phyloP scores from a whole-genome alignment of 2,888 invertebrate species.

The Xiphydria camelus region DNA sequence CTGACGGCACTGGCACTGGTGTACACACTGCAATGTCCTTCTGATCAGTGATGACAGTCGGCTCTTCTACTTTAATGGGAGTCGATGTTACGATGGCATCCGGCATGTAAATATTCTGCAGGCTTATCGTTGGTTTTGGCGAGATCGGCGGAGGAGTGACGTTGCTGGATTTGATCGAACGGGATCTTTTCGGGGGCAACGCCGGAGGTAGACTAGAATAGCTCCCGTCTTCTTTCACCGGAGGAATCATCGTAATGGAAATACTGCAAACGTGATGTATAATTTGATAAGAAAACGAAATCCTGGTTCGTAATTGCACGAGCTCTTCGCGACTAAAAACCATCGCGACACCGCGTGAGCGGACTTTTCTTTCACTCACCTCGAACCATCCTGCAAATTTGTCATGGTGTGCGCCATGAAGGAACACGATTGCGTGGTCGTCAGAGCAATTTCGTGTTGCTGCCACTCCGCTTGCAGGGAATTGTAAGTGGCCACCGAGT shows the following conservation, averaged over 20 bases:
- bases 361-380: no score
- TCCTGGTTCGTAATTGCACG: no score
- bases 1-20: slow-evolving; percentile 38
- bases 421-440: slow-evolving; percentile 65
- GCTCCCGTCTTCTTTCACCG: slow-evolving; percentile 39
- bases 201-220: slow-evolving; percentile 62
- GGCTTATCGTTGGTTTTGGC: slow-evolving; percentile 52
- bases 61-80: slow-evolving; percentile 43
- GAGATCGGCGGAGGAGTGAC: slow-evolving; percentile 47
- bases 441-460: slow-evolving; percentile 59
- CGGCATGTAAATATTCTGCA: slow-evolving; percentile 52
- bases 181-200: slow-evolving; percentile 65
- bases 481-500: slow-evolving; percentile 83
- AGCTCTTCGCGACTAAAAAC: no score
- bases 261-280: slow-evolving; percentile 44
- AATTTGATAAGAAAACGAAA: no score
- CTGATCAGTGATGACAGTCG: slow-evolving; percentile 32
- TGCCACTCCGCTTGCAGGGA: slow-evolving; percentile 64
- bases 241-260: slow-evolving; percentile 46
- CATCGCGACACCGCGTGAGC: no score
- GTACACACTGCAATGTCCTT: slow-evolving; percentile 39
- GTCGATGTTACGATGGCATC: slow-evolving; percentile 47
- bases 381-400: slow-evolving; percentile 49
- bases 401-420: slow-evolving; percentile 57
- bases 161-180: slow-evolving; percentile 49